phyloP scores from a whole-genome alignment of 1,140 invertebrate species.

The Hylyphantes graminicola region DNA sequence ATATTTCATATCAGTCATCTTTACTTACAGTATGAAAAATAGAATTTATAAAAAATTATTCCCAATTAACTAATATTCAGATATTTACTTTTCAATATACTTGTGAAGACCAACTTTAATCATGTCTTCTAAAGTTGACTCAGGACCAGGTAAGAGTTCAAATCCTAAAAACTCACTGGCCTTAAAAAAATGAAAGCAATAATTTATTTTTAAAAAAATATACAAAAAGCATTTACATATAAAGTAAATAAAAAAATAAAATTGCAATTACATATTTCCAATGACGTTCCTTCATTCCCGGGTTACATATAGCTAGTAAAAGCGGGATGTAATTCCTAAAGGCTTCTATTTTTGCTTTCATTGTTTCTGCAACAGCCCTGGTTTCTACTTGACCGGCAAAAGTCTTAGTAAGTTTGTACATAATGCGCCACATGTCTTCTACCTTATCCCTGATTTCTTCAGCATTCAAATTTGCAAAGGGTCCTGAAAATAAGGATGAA shows the following conservation, averaged over 20 bases:
- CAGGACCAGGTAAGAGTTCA: conserved; percentile 74
- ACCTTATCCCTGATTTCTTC: conserved; percentile 85
- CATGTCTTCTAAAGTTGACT: conserved; percentile 85
- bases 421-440: conserved; percentile 81
- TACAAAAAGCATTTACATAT: background rate
- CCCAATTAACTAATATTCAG: background rate
- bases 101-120: conserved; percentile 86
- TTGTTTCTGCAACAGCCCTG: conserved; percentile 86
- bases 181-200: conserved; percentile 65
- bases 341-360: conserved; percentile 83
- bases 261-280: conserved; percentile 77
- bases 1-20: background rate
- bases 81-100: conserved; percentile 72
- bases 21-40: background rate
- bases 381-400: conserved; percentile 84
- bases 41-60: background rate
- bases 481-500: conserved; percentile 70
- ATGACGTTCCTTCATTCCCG: conserved; percentile 87
- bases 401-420: conserved; percentile 84
- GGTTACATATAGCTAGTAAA: conserved; percentile 88
- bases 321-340: conserved; percentile 89
- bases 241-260: background rate
- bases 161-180: conserved; percentile 82
- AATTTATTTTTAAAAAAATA: background rate
- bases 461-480: conserved; percentile 84